These are phyloP conservation scores for Acleris sparsana DNA, from an alignment of 2,888 invertebrate genomes.

Conservation along the genomic window DNA sequence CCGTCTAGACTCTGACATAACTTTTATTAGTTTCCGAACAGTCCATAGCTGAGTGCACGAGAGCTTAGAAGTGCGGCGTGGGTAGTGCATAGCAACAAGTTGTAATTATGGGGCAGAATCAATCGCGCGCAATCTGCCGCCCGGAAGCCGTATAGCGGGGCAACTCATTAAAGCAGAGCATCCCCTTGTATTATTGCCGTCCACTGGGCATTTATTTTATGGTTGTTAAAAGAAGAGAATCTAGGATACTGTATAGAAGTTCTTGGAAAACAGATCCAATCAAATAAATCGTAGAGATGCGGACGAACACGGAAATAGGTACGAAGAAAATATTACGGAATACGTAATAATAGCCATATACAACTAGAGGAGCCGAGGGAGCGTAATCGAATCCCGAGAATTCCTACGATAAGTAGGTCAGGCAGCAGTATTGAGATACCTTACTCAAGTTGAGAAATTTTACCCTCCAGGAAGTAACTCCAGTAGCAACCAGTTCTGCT, in stretches of 20 bases:
- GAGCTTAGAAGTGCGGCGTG: constrained; percentile 45
- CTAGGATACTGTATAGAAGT: too few relatives aligned
- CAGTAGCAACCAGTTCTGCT: constrained; percentile 34
- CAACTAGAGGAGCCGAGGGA: background rate
- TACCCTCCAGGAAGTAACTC: constrained; percentile 19
- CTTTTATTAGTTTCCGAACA: constrained; percentile 2
- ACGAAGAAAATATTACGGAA: background rate
- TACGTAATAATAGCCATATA: background rate
- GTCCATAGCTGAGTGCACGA: constrained; percentile 12
- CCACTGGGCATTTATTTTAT: background rate
- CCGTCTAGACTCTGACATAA: background rate
- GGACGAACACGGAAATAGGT: too few relatives aligned
- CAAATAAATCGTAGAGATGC: too few relatives aligned
- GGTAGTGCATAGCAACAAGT: constrained; percentile 43
- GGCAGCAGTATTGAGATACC: constrained; percentile 9
- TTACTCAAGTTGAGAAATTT: constrained; percentile 13
- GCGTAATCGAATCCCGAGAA: constrained; percentile 4
- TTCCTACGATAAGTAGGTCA: constrained; percentile 8
- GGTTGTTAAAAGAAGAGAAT: too few relatives aligned
- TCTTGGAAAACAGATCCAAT: too few relatives aligned
- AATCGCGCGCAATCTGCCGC: constrained; percentile 73
- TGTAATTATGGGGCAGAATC: constrained; percentile 65
- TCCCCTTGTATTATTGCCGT: constrained; percentile 30
- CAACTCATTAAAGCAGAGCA: constrained; percentile 59
- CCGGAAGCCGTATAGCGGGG: constrained; percentile 72